These are phyloP conservation scores for Chouioia cunea DNA, from an alignment of 2,888 invertebrate genomes.

Conservation along the genomic window DNA sequence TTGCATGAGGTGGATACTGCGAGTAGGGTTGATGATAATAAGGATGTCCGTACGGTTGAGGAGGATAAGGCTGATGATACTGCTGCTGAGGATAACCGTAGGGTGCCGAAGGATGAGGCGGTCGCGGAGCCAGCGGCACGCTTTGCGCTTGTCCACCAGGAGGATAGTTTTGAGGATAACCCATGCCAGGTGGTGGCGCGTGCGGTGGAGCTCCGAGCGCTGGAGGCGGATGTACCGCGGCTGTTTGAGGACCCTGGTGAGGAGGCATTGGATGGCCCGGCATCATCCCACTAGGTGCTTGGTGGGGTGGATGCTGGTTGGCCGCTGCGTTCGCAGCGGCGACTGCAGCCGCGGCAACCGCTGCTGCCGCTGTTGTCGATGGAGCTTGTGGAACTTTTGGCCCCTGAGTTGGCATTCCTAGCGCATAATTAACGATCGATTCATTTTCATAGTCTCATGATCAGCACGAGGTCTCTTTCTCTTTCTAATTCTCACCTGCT, in stretches of 20 bases:
- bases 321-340: constrained; percentile 58
- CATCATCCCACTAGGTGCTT: constrained; percentile 63
- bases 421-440: too few species aligned
- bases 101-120: constrained; percentile 69
- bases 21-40: constrained; percentile 72
- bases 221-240: constrained; percentile 61
- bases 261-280: constrained; percentile 64
- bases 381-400: constrained; percentile 52
- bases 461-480: too few species aligned
- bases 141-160: constrained; percentile 67
- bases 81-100: constrained; percentile 70
- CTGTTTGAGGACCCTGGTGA: constrained; percentile 57
- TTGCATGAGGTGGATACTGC: constrained; percentile 71
- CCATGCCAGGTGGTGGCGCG: constrained; percentile 58
- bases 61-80: constrained; percentile 69
- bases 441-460: too few species aligned
- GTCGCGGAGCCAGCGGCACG: constrained; percentile 71
- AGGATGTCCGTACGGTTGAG: constrained; percentile 68
- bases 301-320: constrained; percentile 65
- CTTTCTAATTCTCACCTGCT: constrained; percentile 29
- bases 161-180: constrained; percentile 67
- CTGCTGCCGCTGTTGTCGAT: constrained; percentile 51
- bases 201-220: constrained; percentile 58
- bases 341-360: constrained; percentile 53
- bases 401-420: constrained; percentile 50